Conservation (phyloP, 2,888 invertebrate genomes). For the Chymomyza amoena region DNA sequence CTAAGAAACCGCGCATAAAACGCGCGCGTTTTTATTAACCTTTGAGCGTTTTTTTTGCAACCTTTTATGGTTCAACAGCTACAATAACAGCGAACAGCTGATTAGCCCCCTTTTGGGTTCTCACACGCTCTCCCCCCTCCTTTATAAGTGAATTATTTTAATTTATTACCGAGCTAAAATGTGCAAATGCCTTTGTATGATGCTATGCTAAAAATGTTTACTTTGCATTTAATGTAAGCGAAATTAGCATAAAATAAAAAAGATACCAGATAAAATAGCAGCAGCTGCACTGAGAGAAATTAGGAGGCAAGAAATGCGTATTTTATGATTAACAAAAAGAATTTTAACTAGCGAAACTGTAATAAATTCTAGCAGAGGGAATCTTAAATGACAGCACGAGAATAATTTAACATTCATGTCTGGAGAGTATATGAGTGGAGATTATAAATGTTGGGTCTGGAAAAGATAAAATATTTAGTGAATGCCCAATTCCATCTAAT, state of each 20-base stretch:
- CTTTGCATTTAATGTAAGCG: conserved; percentile 55
- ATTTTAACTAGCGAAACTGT: too few relatives aligned
- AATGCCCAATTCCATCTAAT: too few relatives aligned
- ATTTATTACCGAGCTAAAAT: conserved; percentile 53
- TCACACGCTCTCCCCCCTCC: too few relatives aligned
- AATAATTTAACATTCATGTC: too few relatives aligned
- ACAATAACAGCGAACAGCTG: not conserved
- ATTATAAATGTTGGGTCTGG: too few relatives aligned
- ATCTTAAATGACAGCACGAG: too few relatives aligned
- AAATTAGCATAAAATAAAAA: conserved; percentile 55
- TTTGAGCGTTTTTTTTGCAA: not conserved
- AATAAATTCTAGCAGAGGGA: too few relatives aligned
- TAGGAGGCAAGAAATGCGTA: not conserved
- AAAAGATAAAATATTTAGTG: too few relatives aligned
- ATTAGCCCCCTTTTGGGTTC: not conserved
- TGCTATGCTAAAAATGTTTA: conserved; percentile 38
- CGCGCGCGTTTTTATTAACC: not conserved
- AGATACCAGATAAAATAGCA: not conserved
- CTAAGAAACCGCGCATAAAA: not conserved
- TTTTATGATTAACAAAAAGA: too few relatives aligned
- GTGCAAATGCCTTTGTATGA: conserved; percentile 8
- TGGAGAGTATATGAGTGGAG: too few relatives aligned
- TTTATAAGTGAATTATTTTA: conserved; percentile 25
- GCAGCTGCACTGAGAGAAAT: not conserved
- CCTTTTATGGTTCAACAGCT: not conserved